A percentile compares a stretch with the other conserved stretches of the same genome.
Evolutionary conservation across 2,888 invertebrate genomes (phyloP).

Genomic region (Drosophila nr. fundita): DNA sequence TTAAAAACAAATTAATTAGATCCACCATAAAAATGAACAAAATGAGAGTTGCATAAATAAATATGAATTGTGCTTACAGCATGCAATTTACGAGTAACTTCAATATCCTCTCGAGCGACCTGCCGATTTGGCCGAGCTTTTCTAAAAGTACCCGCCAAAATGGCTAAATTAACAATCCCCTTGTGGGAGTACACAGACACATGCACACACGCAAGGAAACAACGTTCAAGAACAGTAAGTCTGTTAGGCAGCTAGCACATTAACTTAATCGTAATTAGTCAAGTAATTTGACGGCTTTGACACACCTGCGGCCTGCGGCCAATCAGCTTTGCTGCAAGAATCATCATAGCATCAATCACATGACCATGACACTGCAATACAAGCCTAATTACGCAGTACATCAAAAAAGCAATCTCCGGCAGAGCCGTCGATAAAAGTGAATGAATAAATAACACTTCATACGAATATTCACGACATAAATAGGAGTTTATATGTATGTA

Average conservation of each 20-base stretch:
- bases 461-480: neutral
- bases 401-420: conserved; percentile 15
- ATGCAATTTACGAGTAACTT: conserved; percentile 8
- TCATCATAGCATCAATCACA: conserved; percentile 60
- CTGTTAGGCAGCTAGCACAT: neutral
- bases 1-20: conserved; percentile 81
- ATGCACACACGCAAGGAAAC: neutral
- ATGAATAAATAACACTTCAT: neutral
- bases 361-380: conserved; percentile 8
- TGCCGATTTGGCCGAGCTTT: neutral
- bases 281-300: conserved; percentile 41
- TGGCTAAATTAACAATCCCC: neutral
- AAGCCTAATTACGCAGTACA: conserved; percentile 16
- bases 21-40: conserved; percentile 62
- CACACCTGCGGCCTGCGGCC: conserved; percentile 51
- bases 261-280: conserved; percentile 56
- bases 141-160: neutral
- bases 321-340: conserved; percentile 7
- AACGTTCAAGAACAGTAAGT: neutral
- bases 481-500: neutral
- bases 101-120: neutral
- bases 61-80: conserved; percentile 41
- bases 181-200: neutral
- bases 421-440: neutral
- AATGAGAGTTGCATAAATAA: conserved; percentile 43